Conservation (phyloP, 1,140 invertebrate species). For the Meloidogyne floridensis region DNA sequence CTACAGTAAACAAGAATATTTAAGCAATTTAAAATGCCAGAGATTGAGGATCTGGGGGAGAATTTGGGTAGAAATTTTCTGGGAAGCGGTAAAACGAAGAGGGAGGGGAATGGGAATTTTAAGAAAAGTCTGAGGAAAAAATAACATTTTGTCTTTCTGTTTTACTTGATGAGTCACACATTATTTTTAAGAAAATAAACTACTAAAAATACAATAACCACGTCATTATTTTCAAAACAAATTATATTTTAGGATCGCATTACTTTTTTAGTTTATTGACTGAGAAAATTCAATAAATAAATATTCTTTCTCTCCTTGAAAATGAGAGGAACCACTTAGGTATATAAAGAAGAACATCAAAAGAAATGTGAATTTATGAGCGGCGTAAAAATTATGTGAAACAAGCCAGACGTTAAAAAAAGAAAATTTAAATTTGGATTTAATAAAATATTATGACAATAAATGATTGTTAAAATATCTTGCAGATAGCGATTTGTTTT, state of each 20-base stretch:
- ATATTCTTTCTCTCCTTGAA: background rate
- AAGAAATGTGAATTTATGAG: background rate
- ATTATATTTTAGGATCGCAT: background rate
- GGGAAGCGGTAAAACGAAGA: too few relatives aligned
- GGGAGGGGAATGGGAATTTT: too few relatives aligned
- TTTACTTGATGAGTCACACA: too few relatives aligned
- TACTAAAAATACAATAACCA: background rate
- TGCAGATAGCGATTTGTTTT: too few relatives aligned
- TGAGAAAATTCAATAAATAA: slow-evolving; percentile 2
- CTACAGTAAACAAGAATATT: too few relatives aligned
- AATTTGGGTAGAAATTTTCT: too few relatives aligned
- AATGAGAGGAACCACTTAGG: background rate
- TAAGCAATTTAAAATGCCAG: too few relatives aligned
- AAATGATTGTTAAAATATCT: too few relatives aligned
- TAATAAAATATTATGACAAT: background rate
- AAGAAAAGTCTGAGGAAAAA: too few relatives aligned
- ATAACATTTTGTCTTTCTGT: too few relatives aligned
- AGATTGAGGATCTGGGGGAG: too few relatives aligned
- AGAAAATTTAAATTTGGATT: background rate
- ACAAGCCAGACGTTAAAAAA: slow-evolving; percentile 6
- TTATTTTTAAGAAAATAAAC: background rate
- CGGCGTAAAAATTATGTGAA: background rate
- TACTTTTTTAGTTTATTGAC: slow-evolving; percentile 4
- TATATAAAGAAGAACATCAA: background rate
- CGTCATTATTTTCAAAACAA: background rate